Base-by-base conservation (phyloP, 2,888 invertebrate genomes). In the Octonoba sinensis region DNA sequence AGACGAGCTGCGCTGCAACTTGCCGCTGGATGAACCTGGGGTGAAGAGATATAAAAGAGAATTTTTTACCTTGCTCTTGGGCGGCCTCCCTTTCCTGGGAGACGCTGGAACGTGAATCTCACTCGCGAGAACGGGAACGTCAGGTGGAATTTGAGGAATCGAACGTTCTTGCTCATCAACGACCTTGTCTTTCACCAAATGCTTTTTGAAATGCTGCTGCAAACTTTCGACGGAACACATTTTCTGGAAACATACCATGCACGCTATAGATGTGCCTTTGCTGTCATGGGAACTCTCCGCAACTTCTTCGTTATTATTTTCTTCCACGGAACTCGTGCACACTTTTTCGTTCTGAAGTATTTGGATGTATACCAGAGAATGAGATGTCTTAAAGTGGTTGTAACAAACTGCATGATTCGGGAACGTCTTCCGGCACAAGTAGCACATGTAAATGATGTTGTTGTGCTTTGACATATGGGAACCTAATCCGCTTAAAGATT, bases 371-470 rank as follows among this genome's bases (percentile, higher is more conserved):
- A 96, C 96, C 6, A 92, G 90, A 0, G 92, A 89, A 87, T 97
- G 97, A 57, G 91, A 90, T 24, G 92, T 90, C 84, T 93, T 93
- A 85, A 96, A 93, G 87, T 97, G 97, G 46, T 93, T 93, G 82
- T 96, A 89, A 24, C 95, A 95, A 20, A 93, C 93, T 82, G 92
- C 91, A 2, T 96, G 91, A 59, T 94, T 94, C 0, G 92, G 91
- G 87, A 94, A 97, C 0, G 95, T 94, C 12, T 92, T 93, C 86
- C 96, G 96, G 88, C 97, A 97, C 0, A 97, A 90, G 89, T 97
- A 96, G 87, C 97, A 97, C 89, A 96, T 96, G 90, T 94, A 96
- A 1, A 89, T 87, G n/a, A 8, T 95, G 44, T 82, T 72, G 13
- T 47, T 72, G 51, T 84, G 84, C 24, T 75, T 57, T 12, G 47